Evolutionary conservation across 2,888 invertebrate genomes (phyloP), one percentile per base, ranked within the genome.

Genomic region (Drosophila merina): DNA sequence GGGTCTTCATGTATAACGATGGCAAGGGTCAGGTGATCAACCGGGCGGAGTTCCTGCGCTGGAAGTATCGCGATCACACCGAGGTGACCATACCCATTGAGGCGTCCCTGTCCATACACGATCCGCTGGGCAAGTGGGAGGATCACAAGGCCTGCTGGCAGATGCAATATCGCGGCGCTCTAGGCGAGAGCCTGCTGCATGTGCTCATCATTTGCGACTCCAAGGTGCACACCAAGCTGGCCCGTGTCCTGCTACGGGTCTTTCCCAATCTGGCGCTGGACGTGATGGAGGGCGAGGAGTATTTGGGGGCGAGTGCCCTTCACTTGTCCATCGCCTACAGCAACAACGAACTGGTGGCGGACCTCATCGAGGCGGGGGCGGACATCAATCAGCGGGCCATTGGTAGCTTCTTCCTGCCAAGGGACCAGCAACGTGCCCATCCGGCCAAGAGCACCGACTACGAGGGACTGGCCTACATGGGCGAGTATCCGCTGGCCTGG

Each of bases 61-160:
- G 97, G 97, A 97, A 97, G 91, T 97, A 96, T 90, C 93, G 97
- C 33, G 97, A 97, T 84, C 95, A 95, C 83, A 95, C 96, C 76
- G 95, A 96, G 93, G 96, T 94, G 5, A 95, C 95, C n/a, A 92
- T 97, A 59, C 97, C 97, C 4, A 97, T 97, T 67, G 97, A 97
- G 91, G 96, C 97, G 0, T 96, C 96, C 0, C 92, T 97, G 0
- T 96, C 97, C 26, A 94, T 95, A 0, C 96, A 97, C 89, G 97
- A 98, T 90, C 97, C 97, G 0, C 92, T 97, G 26, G 96, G 96
- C 42, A 96, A 96, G 88, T 97, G 97, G 97, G 93, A 93, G 72
- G 97, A 97, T 89, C 97, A 98, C 92, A 96, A 96, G 75, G 98
- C 98, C 0, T 98, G 99, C 90, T 99, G 99, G 99, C 97, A 98